phyloP scores from a whole-genome alignment of 2,888 invertebrate species.

The Sicus ferrugineus region DNA sequence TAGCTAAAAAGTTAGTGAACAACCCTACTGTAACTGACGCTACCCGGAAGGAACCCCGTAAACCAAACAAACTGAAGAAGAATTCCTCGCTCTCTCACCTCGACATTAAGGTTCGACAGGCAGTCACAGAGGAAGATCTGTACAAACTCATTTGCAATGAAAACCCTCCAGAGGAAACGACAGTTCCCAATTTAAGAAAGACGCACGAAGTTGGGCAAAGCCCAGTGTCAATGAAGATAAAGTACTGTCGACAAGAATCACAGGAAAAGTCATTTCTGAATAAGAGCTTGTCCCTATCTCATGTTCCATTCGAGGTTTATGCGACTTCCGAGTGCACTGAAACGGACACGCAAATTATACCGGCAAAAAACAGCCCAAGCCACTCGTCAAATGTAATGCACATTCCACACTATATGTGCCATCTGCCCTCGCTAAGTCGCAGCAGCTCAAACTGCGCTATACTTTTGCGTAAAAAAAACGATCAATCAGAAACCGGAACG shows the following conservation, averaged over 20 bases:
- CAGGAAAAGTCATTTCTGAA: slow-evolving; percentile 45
- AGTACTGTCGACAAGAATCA: slow-evolving; percentile 26
- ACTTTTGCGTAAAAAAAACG: slow-evolving; percentile 44
- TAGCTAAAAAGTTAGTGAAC: slow-evolving; percentile 59
- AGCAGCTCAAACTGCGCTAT: slow-evolving; percentile 63
- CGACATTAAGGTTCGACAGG: slow-evolving; percentile 61
- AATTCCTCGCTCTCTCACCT: slow-evolving; percentile 63
- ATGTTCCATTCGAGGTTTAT: slow-evolving; percentile 52
- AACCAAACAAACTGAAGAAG: slow-evolving; percentile 55
- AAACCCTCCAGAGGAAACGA: slow-evolving; percentile 45
- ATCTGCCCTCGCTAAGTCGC: slow-evolving; percentile 59
- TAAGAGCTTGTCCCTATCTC: slow-evolving; percentile 62
- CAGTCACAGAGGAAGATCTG: slow-evolving; percentile 63
- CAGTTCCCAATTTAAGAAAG: slow-evolving; percentile 25
- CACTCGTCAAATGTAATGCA: slow-evolving; percentile 59
- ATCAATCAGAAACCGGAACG: slow-evolving; percentile 18
- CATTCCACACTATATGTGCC: slow-evolving; percentile 63
- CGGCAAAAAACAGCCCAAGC: slow-evolving; percentile 39
- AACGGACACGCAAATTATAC: slow-evolving; percentile 1
- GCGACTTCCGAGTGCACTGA: slow-evolving; percentile 7
- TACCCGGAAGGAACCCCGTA: slow-evolving; percentile 56
- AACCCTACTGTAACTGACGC: slow-evolving; percentile 61
- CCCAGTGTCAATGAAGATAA: slow-evolving; percentile 55
- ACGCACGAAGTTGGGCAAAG: slow-evolving; percentile 38
- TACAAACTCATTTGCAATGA: slow-evolving; percentile 64